phyloP scores from a whole-genome alignment of 2,113 vertebrate species.

The Perognathus longimembris region DNA sequence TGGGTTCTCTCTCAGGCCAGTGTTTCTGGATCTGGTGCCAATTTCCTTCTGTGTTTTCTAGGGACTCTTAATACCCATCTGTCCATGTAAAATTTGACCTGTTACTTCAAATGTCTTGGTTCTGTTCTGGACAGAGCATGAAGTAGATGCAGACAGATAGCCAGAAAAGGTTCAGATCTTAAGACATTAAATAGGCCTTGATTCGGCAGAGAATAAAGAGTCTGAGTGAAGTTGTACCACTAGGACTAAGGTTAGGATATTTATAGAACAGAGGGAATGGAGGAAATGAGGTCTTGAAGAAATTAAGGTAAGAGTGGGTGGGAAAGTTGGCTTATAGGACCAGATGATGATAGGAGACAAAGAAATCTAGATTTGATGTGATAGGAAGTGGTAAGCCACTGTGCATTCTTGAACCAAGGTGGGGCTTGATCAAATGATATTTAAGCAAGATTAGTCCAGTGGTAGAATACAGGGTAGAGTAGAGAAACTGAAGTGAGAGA shows the following conservation, averaged over 20 bases:
- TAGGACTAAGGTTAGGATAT: neutral
- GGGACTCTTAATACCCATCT: neutral
- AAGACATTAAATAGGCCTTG: constrained; percentile 43
- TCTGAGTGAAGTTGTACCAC: neutral
- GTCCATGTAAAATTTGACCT: neutral
- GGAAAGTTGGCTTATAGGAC: neutral
- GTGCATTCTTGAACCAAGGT: constrained; percentile 35
- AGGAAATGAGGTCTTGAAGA: neutral
- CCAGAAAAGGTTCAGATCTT: neutral
- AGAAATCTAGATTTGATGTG: constrained; percentile 35
- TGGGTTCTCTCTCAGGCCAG: neutral
- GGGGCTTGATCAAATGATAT: constrained; percentile 39
- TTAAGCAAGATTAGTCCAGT: constrained; percentile 44
- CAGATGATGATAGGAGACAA: neutral
- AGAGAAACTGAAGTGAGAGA: neutral
- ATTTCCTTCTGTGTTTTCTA: neutral
- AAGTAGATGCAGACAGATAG: neutral
- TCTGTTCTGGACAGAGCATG: neutral
- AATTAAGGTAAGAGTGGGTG: neutral
- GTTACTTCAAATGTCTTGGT: neutral
- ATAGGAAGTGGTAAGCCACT: neutral
- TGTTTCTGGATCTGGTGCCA: neutral
- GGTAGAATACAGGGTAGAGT: constrained; percentile 31
- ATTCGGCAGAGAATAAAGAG: neutral
- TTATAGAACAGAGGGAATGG: neutral